Percentiles rank a stretch among this genome's conserved stretches.
These are phyloP conservation scores for Ambastaia sidthimunki DNA, from an alignment of 2,797 vertebrate genomes.

Conservation along the genomic window DNA sequence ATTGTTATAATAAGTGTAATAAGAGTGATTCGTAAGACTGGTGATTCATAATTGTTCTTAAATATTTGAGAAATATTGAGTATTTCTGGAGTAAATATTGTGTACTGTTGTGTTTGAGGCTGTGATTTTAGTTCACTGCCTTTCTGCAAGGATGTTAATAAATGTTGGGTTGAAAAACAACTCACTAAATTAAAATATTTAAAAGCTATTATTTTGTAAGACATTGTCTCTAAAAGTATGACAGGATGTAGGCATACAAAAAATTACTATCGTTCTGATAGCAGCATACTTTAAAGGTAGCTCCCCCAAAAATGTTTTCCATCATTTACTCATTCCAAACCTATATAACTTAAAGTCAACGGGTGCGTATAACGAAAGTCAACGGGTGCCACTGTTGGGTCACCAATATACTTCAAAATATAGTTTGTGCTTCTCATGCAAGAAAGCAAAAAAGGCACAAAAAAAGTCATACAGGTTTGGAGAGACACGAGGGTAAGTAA, in stretches of 20 bases:
- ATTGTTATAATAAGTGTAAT: slow-evolving; percentile 35
- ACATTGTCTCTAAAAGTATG: background rate
- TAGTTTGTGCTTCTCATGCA: too few relatives aligned
- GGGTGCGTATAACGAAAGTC: too few relatives aligned
- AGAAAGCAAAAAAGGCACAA: too few relatives aligned
- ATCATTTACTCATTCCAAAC: too few relatives aligned
- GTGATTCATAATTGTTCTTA: slow-evolving; percentile 18
- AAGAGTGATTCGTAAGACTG: slow-evolving; percentile 11
- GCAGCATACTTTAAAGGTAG: too few relatives aligned
- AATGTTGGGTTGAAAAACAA: background rate
- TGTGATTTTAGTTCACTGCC: slow-evolving; percentile 37
- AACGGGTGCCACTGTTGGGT: too few relatives aligned
- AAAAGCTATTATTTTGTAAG: slow-evolving; percentile 9
- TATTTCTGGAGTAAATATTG: slow-evolving; percentile 60
- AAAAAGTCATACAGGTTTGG: too few relatives aligned
- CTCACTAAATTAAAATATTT: slow-evolving; percentile 7
- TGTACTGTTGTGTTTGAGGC: slow-evolving; percentile 42
- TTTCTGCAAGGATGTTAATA: slow-evolving; percentile 27
- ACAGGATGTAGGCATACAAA: background rate
- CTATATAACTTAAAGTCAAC: too few relatives aligned
- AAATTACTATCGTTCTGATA: too few relatives aligned
- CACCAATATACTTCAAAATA: too few relatives aligned
- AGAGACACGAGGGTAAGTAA: too few relatives aligned
- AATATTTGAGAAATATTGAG: background rate
- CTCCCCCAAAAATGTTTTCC: too few relatives aligned